Evolutionary conservation across 2,113 vertebrate genomes (phyloP).

Genomic region (Dromiciops gliroides): DNA sequence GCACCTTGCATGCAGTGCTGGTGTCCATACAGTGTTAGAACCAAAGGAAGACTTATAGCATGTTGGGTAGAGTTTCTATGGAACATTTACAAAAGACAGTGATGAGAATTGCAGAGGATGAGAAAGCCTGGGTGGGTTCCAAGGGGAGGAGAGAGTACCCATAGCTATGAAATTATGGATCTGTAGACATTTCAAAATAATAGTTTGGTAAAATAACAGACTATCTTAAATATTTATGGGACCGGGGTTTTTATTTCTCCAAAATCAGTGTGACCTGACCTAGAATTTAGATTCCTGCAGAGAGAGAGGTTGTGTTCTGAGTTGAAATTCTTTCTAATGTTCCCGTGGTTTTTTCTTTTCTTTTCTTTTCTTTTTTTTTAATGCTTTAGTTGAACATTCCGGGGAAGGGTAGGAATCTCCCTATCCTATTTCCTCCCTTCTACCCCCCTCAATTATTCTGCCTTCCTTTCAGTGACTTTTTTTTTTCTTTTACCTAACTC

Average conservation of each 20-base stretch:
- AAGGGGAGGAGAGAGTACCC: background rate
- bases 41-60: background rate
- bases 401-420: background rate
- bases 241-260: background rate
- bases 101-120: background rate
- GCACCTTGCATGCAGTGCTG: background rate
- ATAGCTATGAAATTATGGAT: background rate
- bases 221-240: background rate
- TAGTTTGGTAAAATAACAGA: background rate
- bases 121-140: background rate
- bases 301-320: background rate
- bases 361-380: background rate
- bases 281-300: background rate
- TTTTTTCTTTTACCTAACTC: background rate
- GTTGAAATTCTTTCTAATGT: background rate
- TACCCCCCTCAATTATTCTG: background rate
- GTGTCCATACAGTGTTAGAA: background rate
- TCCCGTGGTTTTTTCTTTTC: too few species aligned
- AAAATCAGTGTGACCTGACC: background rate
- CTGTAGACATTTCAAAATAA: background rate
- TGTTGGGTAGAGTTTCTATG: background rate
- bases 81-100: background rate
- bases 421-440: background rate
- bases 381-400: background rate
- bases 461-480: background rate